Base-by-base conservation (phyloP, 2,113 vertebrate genomes). In the Sceloporus undulatus region DNA sequence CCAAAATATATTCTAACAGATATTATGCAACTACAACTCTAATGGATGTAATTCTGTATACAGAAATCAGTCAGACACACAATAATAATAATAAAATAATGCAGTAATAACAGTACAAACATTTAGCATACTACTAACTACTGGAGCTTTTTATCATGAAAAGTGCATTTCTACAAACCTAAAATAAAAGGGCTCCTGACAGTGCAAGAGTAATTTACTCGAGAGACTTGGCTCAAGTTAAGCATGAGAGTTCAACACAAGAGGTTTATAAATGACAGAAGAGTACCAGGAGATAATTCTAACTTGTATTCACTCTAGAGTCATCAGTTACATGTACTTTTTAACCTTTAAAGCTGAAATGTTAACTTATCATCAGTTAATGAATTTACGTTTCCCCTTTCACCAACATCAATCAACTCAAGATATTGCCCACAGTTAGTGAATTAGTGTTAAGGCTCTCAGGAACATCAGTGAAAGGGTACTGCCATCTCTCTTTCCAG, bases 321-420 rank as follows among this genome's bases (percentile, higher is more conserved):
- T 70, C 75, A 89, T 10, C 10, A 66, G 87, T 88, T 83, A 84
- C 11, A 73, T 9, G 25, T 85, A 81, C 40, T 75, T 59, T 91
- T 92, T 59, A 93, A 86, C 29, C 38, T 83, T 86, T 87, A 86
- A 88, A 91, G 16, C 11, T 92, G 27, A 91, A 89, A 68, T 21
- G 9, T 79, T 85, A 92, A 84, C 34, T 66, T 76, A 85, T 70
- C 38, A 85, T 74, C 48, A 91, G 70, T 74, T 89, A 82, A 88
- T 42, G 0, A 94, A 92, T 84, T 81, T 85, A 19, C 34, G 74
- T 84, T 91, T 86, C 82, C 90, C 18, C 29, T 92, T 89, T 84
- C 86, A 90, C 86, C n/a, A 79, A 84, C 23, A 91, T 82, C 9
- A 90, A 48, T 56, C 73, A 84, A 52, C 59, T 84, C 29, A 62